Percentiles rank a stretch among this genome's conserved stretches.
Conservation (phyloP, 2,888 invertebrate species). For the Euproctis similis region DNA sequence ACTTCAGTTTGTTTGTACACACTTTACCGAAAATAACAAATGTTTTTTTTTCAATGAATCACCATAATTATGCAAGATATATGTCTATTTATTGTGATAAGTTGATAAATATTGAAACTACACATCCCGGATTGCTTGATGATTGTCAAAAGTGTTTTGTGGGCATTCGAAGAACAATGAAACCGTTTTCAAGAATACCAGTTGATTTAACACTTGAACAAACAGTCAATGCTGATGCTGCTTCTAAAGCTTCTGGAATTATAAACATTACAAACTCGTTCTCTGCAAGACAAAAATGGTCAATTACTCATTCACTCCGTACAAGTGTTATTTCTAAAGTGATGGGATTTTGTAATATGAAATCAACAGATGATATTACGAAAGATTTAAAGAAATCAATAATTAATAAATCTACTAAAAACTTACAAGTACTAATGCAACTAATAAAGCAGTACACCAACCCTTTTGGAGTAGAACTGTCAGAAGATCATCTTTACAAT, state of each 20-base stretch:
- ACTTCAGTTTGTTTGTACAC: not conserved
- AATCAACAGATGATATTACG: conserved; percentile 9
- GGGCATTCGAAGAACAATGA: conserved; percentile 8
- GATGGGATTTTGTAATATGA: conserved; percentile 10
- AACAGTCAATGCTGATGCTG: too few relatives aligned
- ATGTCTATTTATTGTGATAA: conserved; percentile 5
- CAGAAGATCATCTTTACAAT: too few relatives aligned
- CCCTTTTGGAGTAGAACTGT: not conserved
- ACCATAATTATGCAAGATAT: conserved; percentile 8
- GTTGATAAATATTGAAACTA: conserved; percentile 7
- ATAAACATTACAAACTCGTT: too few relatives aligned
- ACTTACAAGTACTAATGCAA: conserved; percentile 7
- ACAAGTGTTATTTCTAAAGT: conserved; percentile 7
- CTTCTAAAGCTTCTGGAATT: too few relatives aligned
- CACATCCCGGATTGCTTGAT: conserved; percentile 9
- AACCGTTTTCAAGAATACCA: too few relatives aligned
- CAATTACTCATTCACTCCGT: too few relatives aligned
- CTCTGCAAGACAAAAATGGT: too few relatives aligned
- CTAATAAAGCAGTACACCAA: conserved; percentile 2
- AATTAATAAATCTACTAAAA: conserved; percentile 7
- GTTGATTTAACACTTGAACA: too few relatives aligned
- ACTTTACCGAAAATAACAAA: not conserved
- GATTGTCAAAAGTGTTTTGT: conserved; percentile 9
- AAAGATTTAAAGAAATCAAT: conserved; percentile 9
- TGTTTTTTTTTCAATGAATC: too few relatives aligned